Percentiles rank a stretch among this genome's conserved stretches.
These are phyloP conservation scores for Amniataba percoides DNA, from an alignment of 2,797 vertebrate species.

Conservation along the genomic window DNA sequence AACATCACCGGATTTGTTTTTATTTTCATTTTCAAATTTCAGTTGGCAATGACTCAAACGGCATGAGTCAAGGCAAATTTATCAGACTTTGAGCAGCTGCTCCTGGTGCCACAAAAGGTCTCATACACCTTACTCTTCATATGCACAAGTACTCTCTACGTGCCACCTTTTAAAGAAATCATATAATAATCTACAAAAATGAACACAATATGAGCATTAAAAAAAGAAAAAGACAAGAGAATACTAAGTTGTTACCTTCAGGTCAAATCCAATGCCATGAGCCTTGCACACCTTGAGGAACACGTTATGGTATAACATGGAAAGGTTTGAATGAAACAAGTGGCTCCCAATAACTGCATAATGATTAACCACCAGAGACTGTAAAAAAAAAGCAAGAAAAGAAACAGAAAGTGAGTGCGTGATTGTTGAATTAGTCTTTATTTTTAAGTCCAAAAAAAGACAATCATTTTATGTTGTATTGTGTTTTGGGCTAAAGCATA, in stretches of 20 bases:
- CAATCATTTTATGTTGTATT: constrained; percentile 1
- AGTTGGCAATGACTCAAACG: not conserved
- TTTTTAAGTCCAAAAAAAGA: constrained; percentile 10
- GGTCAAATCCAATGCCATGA: constrained; percentile 88
- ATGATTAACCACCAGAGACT: constrained; percentile 64
- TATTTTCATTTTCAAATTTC: not conserved
- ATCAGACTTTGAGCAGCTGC: not conserved
- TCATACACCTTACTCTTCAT: too few species aligned
- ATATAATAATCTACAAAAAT: not conserved
- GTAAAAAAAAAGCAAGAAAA: constrained; percentile 30
- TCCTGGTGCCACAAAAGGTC: too few species aligned
- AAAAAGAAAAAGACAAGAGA: not conserved
- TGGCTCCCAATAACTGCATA: constrained; percentile 86
- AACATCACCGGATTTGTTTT: not conserved
- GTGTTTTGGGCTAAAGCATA: constrained; percentile 17
- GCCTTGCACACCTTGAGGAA: constrained; percentile 89
- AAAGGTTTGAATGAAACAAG: constrained; percentile 87
- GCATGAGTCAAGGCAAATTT: not conserved
- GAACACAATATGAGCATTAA: not conserved
- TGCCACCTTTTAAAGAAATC: not conserved
- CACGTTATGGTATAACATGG: constrained; percentile 85
- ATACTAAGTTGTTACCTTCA: constrained; percentile 83
- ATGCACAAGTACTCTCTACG: not conserved
- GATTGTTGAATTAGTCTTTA: constrained; percentile 3
- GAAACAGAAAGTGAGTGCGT: not conserved